Percentiles rank a stretch among this genome's conserved stretches.
phyloP scores from a whole-genome alignment of 2,797 vertebrate species.

The Microctenopoma steveboyesi region DNA sequence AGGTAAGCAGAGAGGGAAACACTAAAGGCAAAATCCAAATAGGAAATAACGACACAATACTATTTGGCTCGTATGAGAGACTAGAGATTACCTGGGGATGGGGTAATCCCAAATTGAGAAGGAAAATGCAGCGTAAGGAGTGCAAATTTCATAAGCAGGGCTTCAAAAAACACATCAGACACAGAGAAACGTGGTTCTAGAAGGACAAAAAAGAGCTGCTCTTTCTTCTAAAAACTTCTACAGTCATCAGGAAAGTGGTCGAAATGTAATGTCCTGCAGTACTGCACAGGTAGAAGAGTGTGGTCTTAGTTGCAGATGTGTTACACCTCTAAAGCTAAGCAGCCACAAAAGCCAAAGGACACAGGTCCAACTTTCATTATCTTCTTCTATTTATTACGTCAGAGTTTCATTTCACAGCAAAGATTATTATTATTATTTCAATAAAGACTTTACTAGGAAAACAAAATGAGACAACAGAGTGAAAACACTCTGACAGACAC shows the following conservation, averaged over 20 bases:
- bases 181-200: neutral
- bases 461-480: too few species aligned
- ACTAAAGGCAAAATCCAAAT: slow-evolving; percentile 28
- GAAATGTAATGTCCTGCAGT: too few species aligned
- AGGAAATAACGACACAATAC: slow-evolving; percentile 23
- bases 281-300: too few species aligned
- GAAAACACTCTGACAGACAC: too few species aligned
- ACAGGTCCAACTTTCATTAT: neutral
- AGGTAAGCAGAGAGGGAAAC: neutral
- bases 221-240: neutral
- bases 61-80: slow-evolving; percentile 40
- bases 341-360: neutral
- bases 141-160: neutral
- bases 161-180: slow-evolving; percentile 7
- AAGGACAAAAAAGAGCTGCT: neutral
- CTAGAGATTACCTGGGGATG: slow-evolving; percentile 50
- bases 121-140: neutral
- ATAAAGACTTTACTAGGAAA: neutral
- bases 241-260: too few species aligned
- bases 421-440: neutral
- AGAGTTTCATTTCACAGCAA: neutral
- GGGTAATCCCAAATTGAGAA: slow-evolving; percentile 42
- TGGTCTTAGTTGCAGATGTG: too few species aligned
- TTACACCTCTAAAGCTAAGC: too few species aligned
- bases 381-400: neutral